Conservation (phyloP, 1,140 invertebrate genomes). For the Olivierus martensii region DNA sequence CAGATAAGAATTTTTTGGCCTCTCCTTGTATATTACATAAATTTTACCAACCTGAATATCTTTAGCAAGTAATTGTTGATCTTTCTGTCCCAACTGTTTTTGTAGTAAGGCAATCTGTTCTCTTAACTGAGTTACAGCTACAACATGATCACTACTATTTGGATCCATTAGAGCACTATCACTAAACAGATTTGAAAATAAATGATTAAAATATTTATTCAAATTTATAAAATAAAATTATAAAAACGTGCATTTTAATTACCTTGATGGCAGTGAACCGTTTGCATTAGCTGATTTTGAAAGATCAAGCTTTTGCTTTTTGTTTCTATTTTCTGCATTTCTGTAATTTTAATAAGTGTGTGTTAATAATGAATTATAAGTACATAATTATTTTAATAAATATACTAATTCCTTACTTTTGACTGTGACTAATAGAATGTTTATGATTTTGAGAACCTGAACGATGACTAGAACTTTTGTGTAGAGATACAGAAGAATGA, state of each 20-base stretch:
- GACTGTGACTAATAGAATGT: conserved; percentile 7
- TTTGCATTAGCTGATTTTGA: conserved; percentile 19
- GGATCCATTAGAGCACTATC: conserved; percentile 42
- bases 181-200: background rate
- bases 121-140: conserved; percentile 82
- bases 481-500: conserved; percentile 31
- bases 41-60: conserved; percentile 60
- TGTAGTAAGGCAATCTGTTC: conserved; percentile 87
- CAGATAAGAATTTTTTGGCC: too few relatives aligned
- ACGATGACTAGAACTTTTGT: conserved; percentile 1
- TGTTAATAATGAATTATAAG: background rate
- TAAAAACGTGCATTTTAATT: background rate
- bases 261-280: conserved; percentile 20
- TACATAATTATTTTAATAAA: background rate
- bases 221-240: background rate
- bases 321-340: background rate
- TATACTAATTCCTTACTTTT: background rate
- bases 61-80: conserved; percentile 69
- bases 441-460: conserved; percentile 8
- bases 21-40: too few relatives aligned
- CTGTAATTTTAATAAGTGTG: background rate
- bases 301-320: conserved; percentile 11
- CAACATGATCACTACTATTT: conserved; percentile 81
- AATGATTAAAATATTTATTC: background rate
- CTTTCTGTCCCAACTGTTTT: conserved; percentile 71